These are phyloP conservation scores for Automeris io DNA, from an alignment of 2,888 invertebrate genomes.

Conservation along the genomic window DNA sequence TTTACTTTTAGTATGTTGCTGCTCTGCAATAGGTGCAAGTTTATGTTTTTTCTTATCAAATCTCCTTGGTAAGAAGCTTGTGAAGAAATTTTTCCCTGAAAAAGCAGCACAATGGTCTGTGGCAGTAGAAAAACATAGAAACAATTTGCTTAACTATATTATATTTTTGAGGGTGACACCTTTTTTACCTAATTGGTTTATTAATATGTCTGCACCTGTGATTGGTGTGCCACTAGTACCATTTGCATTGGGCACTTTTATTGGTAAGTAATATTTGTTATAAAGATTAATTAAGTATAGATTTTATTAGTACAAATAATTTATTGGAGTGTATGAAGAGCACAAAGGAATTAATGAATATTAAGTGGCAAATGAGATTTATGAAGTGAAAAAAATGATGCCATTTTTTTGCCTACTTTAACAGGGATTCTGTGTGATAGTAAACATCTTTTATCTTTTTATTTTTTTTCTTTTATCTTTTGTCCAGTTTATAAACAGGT, in stretches of 20 bases:
- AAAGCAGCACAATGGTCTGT: conserved; percentile 90
- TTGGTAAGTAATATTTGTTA: conserved; percentile 76
- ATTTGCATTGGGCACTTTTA: conserved; percentile 96
- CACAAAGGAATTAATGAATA: too few relatives aligned
- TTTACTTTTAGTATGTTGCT: conserved; percentile 90
- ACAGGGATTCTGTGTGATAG: too few relatives aligned
- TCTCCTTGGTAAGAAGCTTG: conserved; percentile 89
- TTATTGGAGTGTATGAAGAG: too few relatives aligned
- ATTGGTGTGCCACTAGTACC: conserved; percentile 95
- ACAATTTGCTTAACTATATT: conserved; percentile 96
- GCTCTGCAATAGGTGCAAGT: conserved; percentile 97
- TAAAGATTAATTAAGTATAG: too few relatives aligned
- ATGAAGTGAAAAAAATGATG: too few relatives aligned
- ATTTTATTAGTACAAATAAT: too few relatives aligned
- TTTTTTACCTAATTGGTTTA: conserved; percentile 99
- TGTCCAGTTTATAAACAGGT: too few relatives aligned
- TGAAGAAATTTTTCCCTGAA: conserved; percentile 92
- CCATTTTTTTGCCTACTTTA: background rate
- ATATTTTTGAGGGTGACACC: conserved; percentile 98
- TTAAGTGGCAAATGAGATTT: too few relatives aligned
- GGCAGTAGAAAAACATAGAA: conserved; percentile 89
- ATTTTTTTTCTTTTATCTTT: too few relatives aligned
- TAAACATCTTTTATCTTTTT: too few relatives aligned
- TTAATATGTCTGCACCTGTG: conserved; percentile 96
- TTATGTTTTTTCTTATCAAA: conserved; percentile 96